Base-by-base conservation (phyloP, 2,113 vertebrate genomes). In the Microcebus jonahi region DNA sequence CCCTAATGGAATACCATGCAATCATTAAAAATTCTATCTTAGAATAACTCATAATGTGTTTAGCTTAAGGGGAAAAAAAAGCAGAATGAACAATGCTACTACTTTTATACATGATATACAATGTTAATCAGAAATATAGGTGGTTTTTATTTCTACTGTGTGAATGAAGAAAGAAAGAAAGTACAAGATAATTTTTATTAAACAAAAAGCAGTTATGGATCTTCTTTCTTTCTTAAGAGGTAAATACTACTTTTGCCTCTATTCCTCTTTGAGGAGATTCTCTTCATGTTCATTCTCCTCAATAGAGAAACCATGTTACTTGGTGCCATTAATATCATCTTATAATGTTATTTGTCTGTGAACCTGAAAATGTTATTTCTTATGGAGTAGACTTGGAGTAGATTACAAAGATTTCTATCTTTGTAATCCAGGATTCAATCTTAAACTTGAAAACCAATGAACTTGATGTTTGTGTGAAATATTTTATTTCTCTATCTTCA, bases 401-500 rank as follows among this genome's bases (percentile, higher is more conserved):
- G 45, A 45, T 45, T 45, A 45, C 45, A 45, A 45, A 45, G 15
- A 77, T 94, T 95, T 92, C 45, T 88, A 15, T 75, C 39, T 93
- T 96, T 96, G n/a, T 90, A 76, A 91, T 73, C 23, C 50, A 55
- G 70, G 2, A 42, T 88, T 88, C 27, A 39, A 29, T 80, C 45
- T 92, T 95, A 77, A 39, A 90, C 84, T 88, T 12, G 92, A 86
- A 97, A 88, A 14, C 6, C 25, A 91, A 1, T 75, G 21, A 77
- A 67, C 36, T 79, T 2, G 65, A 89, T 76, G 17, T 92, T 93
- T 95, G 21, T 75, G 6, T 88, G 61, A 77, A 93, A 53, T n/a
- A 55, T 71, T 97, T 70, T 53, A 27, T 82, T 92, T 92, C 63
- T 93, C 48, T 94, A 10, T 73, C 48, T 96, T 91, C 34, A 80